Percentiles rank a stretch among this genome's conserved stretches.
Evolutionary conservation across 2,888 invertebrate species (phyloP).

Genomic region (Odontomyia ornata): DNA sequence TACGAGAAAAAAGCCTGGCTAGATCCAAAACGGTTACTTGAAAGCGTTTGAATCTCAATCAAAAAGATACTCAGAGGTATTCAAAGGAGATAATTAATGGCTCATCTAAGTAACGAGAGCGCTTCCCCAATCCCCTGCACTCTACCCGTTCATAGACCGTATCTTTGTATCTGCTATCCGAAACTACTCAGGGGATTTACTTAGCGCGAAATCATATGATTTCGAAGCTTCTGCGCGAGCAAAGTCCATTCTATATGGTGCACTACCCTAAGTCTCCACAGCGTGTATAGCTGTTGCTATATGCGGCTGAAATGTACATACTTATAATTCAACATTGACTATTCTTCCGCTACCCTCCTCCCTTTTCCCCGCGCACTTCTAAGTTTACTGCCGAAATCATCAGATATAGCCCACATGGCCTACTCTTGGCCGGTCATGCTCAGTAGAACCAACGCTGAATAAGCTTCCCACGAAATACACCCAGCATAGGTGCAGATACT

Average conservation of each 20-base stretch:
- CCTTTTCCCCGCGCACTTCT: background rate
- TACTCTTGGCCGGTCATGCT: conserved; percentile 30
- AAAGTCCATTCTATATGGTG: conserved; percentile 32
- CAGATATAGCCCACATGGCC: conserved; percentile 13
- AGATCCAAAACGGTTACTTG: too few species aligned
- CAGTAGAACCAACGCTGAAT: conserved; percentile 26
- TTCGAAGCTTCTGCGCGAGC: conserved; percentile 42
- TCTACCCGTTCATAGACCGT: background rate
- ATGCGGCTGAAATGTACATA: background rate
- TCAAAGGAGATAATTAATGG: background rate
- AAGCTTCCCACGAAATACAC: conserved; percentile 29
- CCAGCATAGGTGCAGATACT: background rate
- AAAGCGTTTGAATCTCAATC: background rate
- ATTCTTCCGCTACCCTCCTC: background rate
- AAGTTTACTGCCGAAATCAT: background rate
- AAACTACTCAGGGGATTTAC: conserved; percentile 8
- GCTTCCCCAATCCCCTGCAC: background rate
- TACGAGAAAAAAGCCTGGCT: background rate
- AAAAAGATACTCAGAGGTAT: background rate
- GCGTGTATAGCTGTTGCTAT: background rate
- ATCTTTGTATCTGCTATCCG: conserved; percentile 8
- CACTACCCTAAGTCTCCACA: conserved; percentile 9
- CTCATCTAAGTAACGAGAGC: background rate
- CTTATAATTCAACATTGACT: background rate
- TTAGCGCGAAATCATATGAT: conserved; percentile 41